phyloP scores from a whole-genome alignment of 2,888 invertebrate species.

The Oconnorella tubifera region DNA sequence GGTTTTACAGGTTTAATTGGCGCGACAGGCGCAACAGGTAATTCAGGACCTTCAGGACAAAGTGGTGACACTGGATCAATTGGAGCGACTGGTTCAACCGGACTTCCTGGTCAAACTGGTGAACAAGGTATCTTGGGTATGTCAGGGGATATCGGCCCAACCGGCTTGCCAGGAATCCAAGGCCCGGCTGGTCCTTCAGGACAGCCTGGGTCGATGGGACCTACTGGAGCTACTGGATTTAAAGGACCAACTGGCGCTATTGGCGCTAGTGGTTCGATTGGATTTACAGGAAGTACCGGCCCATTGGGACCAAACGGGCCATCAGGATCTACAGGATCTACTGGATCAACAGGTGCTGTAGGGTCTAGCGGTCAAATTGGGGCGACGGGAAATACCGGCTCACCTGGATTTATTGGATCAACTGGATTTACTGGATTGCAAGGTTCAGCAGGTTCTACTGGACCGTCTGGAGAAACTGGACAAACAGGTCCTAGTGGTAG shows the following conservation, averaged over 20 bases:
- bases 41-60: not conserved
- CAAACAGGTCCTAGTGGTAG: constrained; percentile 6
- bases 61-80: not conserved
- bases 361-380: not conserved
- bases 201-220: not conserved
- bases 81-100: constrained; percentile 5
- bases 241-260: constrained; percentile 1
- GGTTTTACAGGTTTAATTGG: constrained; percentile 11
- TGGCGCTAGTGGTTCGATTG: constrained; percentile 7
- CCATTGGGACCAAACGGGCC: constrained; percentile 2
- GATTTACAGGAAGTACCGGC: not conserved
- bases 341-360: constrained; percentile 1
- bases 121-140: constrained; percentile 2
- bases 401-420: constrained; percentile 21
- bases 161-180: not conserved
- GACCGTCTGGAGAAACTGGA: constrained; percentile 9
- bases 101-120: constrained; percentile 4
- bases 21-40: not conserved
- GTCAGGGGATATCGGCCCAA: not conserved
- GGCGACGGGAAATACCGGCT: constrained; percentile 6
- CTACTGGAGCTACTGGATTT: too few species aligned
- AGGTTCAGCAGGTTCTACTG: constrained; percentile 15
- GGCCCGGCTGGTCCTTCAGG: not conserved
- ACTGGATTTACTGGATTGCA: constrained; percentile 17
- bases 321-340: constrained; percentile 7